phyloP scores from a whole-genome alignment of 1,140 invertebrate species.

The Drosophila virilis region DNA sequence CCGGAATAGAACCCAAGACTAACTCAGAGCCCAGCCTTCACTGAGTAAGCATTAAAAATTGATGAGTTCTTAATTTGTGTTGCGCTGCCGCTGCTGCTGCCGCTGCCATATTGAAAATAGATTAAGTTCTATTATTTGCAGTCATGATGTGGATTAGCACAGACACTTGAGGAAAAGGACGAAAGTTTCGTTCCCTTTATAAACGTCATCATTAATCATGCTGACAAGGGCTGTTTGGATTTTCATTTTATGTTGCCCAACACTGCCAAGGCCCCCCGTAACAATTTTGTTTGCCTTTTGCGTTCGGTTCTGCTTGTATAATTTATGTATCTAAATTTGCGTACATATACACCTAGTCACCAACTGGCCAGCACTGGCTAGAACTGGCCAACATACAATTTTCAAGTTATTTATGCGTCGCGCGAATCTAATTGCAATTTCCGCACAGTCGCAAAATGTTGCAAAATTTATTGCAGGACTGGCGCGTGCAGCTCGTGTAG shows the following conservation, averaged over 20 bases:
- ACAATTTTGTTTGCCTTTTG: conserved; percentile 64
- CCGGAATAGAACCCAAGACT: conserved; percentile 18
- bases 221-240: conserved; percentile 76
- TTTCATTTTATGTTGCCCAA: conserved; percentile 70
- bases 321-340: conserved; percentile 69
- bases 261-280: conserved; percentile 38
- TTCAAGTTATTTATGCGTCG: conserved; percentile 71
- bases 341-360: conserved; percentile 20
- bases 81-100: conserved; percentile 49
- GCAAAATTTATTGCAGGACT: conserved; percentile 62
- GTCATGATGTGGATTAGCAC: conserved; percentile 82
- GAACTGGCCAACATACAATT: conserved; percentile 29
- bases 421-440: conserved; percentile 76
- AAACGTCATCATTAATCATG: conserved; percentile 83
- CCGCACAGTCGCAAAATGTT: conserved; percentile 74
- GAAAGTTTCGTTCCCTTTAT: conserved; percentile 65
- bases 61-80: conserved; percentile 83
- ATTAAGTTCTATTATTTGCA: conserved; percentile 83
- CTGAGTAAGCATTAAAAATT: conserved; percentile 78
- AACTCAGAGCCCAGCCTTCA: conserved; percentile 49
- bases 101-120: conserved; percentile 80
- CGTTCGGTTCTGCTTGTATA: conserved; percentile 66
- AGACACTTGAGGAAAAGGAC: conserved; percentile 63
- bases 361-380: conserved; percentile 32
- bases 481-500: conserved; percentile 10